Conservation (phyloP, 2,888 invertebrate genomes). For the Cataglyphis rosenhaueri region DNA sequence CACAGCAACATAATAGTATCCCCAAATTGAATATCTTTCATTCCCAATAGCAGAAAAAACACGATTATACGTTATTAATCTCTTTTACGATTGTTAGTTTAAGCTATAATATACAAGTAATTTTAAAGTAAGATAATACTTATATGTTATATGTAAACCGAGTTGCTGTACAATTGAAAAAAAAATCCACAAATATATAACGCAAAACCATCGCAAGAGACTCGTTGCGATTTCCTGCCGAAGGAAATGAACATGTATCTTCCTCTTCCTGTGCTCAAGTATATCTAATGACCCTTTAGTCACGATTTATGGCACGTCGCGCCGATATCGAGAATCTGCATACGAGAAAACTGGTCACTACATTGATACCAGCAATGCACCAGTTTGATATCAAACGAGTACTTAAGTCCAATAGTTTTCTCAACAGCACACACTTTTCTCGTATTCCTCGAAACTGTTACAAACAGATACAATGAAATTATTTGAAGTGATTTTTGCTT, state of each 20-base stretch:
- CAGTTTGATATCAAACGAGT: conserved; percentile 11
- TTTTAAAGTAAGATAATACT: conserved; percentile 68
- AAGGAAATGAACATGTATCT: conserved; percentile 11
- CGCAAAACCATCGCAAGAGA: conserved; percentile 4
- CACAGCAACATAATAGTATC: background rate
- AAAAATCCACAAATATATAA: conserved; percentile 70
- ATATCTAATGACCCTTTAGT: conserved; percentile 40
- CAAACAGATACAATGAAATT: conserved; percentile 49
- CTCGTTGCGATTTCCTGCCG: conserved; percentile 5
- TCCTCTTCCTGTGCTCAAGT: background rate
- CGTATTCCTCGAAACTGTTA: background rate
- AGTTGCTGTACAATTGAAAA: conserved; percentile 75
- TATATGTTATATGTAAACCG: conserved; percentile 78
- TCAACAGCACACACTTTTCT: background rate
- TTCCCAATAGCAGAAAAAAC: conserved; percentile 40
- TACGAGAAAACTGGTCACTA: conserved; percentile 55
- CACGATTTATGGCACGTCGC: conserved; percentile 44
- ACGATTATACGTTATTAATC: conserved; percentile 40
- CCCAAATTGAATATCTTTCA: conserved; percentile 34
- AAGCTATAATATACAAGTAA: conserved; percentile 65
- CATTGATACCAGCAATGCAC: conserved; percentile 31
- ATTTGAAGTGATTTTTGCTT: conserved; percentile 9
- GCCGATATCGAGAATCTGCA: conserved; percentile 39
- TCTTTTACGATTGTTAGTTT: conserved; percentile 65
- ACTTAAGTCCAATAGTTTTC: background rate